A percentile compares a stretch with the other conserved stretches of the same genome.
phyloP scores from a whole-genome alignment of 53 echinoderm and acorn worm species.

The Actinopyga echinites region DNA sequence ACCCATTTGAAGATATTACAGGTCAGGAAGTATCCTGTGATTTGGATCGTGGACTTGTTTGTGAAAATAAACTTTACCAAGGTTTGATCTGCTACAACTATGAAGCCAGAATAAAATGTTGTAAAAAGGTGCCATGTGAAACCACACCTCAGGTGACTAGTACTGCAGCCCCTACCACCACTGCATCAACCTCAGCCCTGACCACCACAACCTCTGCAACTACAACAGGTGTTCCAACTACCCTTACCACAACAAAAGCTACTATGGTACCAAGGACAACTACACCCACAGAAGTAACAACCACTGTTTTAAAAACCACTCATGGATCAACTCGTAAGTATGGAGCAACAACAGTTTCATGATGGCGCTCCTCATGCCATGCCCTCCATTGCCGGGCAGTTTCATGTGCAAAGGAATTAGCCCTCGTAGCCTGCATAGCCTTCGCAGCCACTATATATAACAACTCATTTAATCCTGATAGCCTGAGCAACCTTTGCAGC shows the following conservation, averaged over 20 bases:
- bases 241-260: background rate
- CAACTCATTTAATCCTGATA: too few relatives aligned
- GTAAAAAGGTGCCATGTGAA: conserved; percentile 21
- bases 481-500: too few relatives aligned
- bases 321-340: conserved; percentile 30
- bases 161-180: background rate
- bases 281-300: conserved; percentile 5
- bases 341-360: too few relatives aligned
- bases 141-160: background rate
- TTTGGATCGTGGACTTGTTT: conserved; percentile 21
- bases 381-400: too few relatives aligned
- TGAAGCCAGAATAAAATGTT: conserved; percentile 5
- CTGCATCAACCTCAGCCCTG: background rate
- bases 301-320: background rate
- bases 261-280: background rate
- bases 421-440: too few relatives aligned
- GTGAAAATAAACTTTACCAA: background rate
- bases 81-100: background rate
- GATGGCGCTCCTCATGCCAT: too few relatives aligned
- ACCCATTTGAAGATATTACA: conserved; percentile 25
- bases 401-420: too few relatives aligned
- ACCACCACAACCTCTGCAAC: too few relatives aligned
- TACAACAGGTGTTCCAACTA: background rate
- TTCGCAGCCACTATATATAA: too few relatives aligned
- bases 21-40: conserved; percentile 28